Conservation (phyloP, 2,797 vertebrate species). For the Semotilus atromaculatus region DNA sequence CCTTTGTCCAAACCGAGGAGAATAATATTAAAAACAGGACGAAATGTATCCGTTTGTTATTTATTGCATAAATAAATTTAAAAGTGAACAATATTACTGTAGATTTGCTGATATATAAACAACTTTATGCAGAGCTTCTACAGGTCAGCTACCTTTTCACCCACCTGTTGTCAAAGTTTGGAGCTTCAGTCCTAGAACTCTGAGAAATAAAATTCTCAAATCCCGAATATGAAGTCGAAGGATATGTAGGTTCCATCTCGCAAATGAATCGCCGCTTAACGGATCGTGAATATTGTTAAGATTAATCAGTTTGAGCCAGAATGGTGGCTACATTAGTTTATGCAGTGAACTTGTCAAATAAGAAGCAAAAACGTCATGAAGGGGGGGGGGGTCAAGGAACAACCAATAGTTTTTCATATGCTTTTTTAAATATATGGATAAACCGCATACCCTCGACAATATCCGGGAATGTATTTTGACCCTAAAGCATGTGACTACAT, state of each 20-base stretch:
- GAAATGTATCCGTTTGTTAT: not conserved
- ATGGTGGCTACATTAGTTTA: conserved; percentile 35
- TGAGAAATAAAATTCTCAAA: conserved; percentile 33
- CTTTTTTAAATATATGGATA: conserved; percentile 24
- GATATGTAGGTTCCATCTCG: conserved; percentile 49
- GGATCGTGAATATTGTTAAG: not conserved
- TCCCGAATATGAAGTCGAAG: conserved; percentile 43
- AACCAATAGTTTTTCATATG: conserved; percentile 53
- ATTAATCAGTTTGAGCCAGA: conserved; percentile 7
- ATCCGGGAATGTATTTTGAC: conserved; percentile 9
- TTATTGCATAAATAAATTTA: not conserved
- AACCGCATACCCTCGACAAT: not conserved
- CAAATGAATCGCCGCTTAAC: not conserved
- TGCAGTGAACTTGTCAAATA: conserved; percentile 53
- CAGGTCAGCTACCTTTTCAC: conserved; percentile 45
- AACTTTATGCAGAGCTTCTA: conserved; percentile 3
- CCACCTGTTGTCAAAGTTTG: conserved; percentile 53
- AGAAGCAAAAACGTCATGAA: conserved; percentile 63
- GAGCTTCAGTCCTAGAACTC: conserved; percentile 36
- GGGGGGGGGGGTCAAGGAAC: not conserved
- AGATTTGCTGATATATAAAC: not conserved
- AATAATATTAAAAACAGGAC: not conserved
- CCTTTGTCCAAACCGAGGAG: not conserved
- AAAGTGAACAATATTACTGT: not conserved
- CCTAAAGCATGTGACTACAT: not conserved